Evolutionary conservation across 2,797 vertebrate species (phyloP), one percentile per base, ranked within the genome.

Genomic region (Argyrosomus regius): DNA sequence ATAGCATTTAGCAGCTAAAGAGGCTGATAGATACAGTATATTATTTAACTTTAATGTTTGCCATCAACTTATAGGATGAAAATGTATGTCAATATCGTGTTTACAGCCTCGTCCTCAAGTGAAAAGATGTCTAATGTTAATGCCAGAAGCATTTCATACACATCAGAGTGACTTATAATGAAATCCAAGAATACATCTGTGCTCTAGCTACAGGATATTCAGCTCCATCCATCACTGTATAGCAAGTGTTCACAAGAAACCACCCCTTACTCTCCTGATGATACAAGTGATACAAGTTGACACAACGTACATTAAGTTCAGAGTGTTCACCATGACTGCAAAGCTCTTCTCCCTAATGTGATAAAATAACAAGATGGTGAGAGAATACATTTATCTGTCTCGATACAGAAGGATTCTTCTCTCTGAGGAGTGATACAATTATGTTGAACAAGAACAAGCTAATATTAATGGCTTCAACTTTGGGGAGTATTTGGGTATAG

Each of bases 291-390:
- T 39, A 39, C 9, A 45, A 14, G 13, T 1, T 39, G 49, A 43
- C 41, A 13, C 1, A 7, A 6, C 17, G 14, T 16, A 39, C 35
- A 39, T 39, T 39, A 39, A 9, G 35, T 39, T 75, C 56, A 26
- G 20, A 67, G 39, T 22, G 58, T 71, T 72, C 61, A 61, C 22
- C 31, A 35, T 45, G 43, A 22, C 58, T 24, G 28, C 54, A 50
- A 1, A 28, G 48, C 75, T 68, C 28, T 66, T 70, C 62, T 77
- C 83, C 57, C 56, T 46, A 56, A 58, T 24, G 50, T 49, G 78
- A 72, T 58, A 66, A 69, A 65, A 82, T 48, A 72, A 76, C 31
- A 50, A 49, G n/a, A 35, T 49, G 3, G 28, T 28, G n/a, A 50
- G 24, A 73, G 28, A 48, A 73, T n/a, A 35, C 1, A 0, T 62